A percentile compares a stretch with the other conserved stretches of the same genome.
Conservation (phyloP, 2,113 vertebrate species). For the Chrysochloris asiatica region DNA sequence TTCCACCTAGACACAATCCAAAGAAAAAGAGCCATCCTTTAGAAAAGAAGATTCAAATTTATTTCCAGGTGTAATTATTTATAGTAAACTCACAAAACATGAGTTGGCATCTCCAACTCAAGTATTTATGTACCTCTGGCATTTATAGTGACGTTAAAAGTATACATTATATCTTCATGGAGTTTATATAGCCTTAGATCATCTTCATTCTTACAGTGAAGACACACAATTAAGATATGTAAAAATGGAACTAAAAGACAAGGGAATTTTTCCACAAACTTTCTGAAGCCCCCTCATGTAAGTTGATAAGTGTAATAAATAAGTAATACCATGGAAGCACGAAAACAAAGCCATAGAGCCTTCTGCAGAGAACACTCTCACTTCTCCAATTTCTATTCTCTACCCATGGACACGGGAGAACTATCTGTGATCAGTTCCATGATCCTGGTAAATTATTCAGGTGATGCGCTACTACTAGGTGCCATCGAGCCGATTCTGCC, state of each 20-base stretch:
- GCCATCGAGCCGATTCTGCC: too few relatives aligned
- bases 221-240: background rate
- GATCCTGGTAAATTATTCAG: background rate
- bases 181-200: background rate
- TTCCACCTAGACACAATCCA: constrained; percentile 82
- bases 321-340: background rate
- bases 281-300: too few relatives aligned
- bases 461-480: too few relatives aligned
- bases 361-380: background rate
- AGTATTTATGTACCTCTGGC: too few relatives aligned
- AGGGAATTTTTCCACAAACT: too few relatives aligned
- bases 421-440: background rate
- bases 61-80: background rate
- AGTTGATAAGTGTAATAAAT: background rate
- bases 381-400: background rate
- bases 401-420: background rate
- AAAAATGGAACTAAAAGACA: too few relatives aligned
- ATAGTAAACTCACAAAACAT: background rate
- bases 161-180: background rate
- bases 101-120: background rate
- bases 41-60: constrained; percentile 6
- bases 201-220: background rate
- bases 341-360: background rate
- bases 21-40: constrained; percentile 7
- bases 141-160: background rate